phyloP scores from a whole-genome alignment of 2,797 vertebrate genomes.

The Spatula clypeata region DNA sequence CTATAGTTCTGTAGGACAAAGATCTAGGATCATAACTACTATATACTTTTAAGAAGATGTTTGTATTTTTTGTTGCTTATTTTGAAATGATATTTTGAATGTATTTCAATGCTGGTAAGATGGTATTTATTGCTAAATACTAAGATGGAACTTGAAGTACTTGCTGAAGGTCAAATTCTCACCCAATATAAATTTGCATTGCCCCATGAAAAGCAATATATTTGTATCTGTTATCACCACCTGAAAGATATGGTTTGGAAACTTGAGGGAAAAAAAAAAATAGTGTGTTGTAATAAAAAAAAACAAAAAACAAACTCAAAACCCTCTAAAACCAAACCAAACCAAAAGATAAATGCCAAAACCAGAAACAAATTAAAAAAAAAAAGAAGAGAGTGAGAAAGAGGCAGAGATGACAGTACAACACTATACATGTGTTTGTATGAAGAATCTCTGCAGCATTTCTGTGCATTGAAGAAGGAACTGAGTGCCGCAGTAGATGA shows the following conservation, averaged over 20 bases:
- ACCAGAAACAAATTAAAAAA: too few relatives aligned
- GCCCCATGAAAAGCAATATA: neutral
- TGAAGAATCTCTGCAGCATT: neutral
- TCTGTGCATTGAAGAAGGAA: neutral
- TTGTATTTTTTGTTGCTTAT: neutral
- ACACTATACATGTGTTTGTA: neutral
- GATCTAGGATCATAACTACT: neutral
- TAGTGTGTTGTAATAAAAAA: neutral
- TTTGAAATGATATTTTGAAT: neutral
- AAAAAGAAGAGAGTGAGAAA: neutral
- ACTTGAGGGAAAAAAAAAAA: neutral
- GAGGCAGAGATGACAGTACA: neutral
- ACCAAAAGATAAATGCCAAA: neutral
- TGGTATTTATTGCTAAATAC: neutral
- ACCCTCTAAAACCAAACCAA: too few relatives aligned
- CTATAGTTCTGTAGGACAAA: neutral
- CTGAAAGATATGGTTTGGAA: neutral
- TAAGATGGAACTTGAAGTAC: neutral
- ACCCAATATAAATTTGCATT: neutral
- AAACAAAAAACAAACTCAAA: neutral
- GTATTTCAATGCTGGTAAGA: neutral
- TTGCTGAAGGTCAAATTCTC: neutral
- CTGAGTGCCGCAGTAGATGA: neutral
- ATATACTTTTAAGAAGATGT: accelerated
- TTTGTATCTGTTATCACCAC: neutral